Evolutionary conservation across 2,113 vertebrate genomes (phyloP).

Genomic region (Azemiops feae): DNA sequence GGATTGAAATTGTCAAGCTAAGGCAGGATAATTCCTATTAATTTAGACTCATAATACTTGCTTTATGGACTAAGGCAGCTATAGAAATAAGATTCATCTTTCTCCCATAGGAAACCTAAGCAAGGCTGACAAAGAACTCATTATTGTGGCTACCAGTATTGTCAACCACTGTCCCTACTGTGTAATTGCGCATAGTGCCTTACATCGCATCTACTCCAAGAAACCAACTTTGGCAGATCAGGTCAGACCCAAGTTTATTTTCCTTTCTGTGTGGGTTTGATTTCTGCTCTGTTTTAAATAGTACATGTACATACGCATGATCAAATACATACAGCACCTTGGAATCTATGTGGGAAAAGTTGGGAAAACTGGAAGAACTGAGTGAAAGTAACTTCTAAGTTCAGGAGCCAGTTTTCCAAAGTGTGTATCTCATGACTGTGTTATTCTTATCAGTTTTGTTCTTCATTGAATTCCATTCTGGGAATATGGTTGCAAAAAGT

Average conservation of each 20-base stretch:
- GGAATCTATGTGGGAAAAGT: background rate
- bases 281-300: background rate
- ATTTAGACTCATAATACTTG: background rate
- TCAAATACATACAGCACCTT: background rate
- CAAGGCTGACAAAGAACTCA: conserved; percentile 83
- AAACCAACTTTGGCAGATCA: conserved; percentile 80
- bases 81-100: conserved; percentile 3
- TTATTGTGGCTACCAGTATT: conserved; percentile 80
- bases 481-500: background rate
- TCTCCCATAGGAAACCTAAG: conserved; percentile 71
- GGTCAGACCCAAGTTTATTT: conserved; percentile 43
- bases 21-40: background rate
- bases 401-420: too few relatives aligned
- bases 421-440: background rate
- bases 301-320: background rate
- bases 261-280: rapidly evolving
- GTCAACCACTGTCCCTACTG: conserved; percentile 82
- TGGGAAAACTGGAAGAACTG: background rate
- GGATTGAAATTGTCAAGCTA: background rate
- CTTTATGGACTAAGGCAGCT: background rate
- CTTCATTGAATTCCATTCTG: background rate
- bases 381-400: background rate
- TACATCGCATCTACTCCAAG: conserved; percentile 83
- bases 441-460: background rate
- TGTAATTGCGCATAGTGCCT: conserved; percentile 80